Conservation (phyloP, 2,113 vertebrate species). For the Motacilla alba region DNA sequence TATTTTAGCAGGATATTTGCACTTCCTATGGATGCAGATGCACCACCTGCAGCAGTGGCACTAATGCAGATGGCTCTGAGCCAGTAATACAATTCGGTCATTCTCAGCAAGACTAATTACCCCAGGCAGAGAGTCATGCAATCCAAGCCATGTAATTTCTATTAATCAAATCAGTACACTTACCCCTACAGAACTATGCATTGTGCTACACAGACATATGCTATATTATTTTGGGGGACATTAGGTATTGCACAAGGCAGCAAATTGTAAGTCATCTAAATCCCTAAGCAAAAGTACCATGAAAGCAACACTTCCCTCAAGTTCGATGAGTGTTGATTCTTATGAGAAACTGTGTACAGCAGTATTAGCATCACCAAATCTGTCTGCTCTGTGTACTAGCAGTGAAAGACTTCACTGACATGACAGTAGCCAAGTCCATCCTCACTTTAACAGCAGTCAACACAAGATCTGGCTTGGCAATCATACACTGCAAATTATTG, state of each 20-base stretch:
- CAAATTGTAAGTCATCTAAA: background rate
- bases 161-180: slow-evolving; percentile 17
- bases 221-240: background rate
- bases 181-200: background rate
- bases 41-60: slow-evolving; percentile 7
- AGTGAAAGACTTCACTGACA: background rate
- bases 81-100: background rate
- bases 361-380: background rate
- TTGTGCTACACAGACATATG: background rate
- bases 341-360: background rate
- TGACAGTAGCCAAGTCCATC: background rate
- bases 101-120: slow-evolving; percentile 41
- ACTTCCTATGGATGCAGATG: background rate
- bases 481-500: background rate
- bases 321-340: background rate
- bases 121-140: background rate
- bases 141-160: background rate
- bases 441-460: background rate
- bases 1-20: background rate
- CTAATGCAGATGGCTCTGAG: background rate
- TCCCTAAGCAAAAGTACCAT: background rate
- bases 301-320: background rate
- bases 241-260: background rate
- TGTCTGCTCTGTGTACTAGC: background rate
- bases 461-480: background rate